phyloP scores from a whole-genome alignment of 2,797 vertebrate genomes.

The Channa striata region DNA sequence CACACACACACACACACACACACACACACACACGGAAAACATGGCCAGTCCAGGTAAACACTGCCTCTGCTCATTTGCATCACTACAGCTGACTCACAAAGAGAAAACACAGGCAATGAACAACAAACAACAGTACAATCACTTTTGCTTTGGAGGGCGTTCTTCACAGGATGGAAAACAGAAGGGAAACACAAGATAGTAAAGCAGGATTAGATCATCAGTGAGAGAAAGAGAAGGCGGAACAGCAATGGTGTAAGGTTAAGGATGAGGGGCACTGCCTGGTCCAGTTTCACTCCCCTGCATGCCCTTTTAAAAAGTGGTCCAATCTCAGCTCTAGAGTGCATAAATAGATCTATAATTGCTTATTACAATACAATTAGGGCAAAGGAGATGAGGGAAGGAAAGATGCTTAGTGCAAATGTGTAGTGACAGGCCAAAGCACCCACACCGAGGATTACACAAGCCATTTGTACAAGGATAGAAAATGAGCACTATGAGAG shows the following conservation, averaged over 20 bases:
- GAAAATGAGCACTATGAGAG: slow-evolving; percentile 63
- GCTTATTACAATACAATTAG: slow-evolving; percentile 87
- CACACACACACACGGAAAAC: slow-evolving; percentile 51
- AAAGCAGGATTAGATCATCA: slow-evolving; percentile 67
- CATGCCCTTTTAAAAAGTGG: slow-evolving; percentile 77
- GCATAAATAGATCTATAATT: slow-evolving; percentile 85
- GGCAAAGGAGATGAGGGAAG: slow-evolving; percentile 81
- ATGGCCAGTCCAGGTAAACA: slow-evolving; percentile 79
- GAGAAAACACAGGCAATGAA: slow-evolving; percentile 75
- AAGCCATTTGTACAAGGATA: slow-evolving; percentile 67
- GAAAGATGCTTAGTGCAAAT: slow-evolving; percentile 84
- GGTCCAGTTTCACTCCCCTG: slow-evolving; percentile 52
- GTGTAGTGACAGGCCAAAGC: slow-evolving; percentile 82
- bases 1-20: slow-evolving; percentile 20
- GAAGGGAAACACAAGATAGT: slow-evolving; percentile 48
- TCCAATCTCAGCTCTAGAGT: slow-evolving; percentile 82
- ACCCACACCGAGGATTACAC: slow-evolving; percentile 76
- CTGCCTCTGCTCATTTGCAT: slow-evolving; percentile 81
- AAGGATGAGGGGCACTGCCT: slow-evolving; percentile 41
- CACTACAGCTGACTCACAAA: slow-evolving; percentile 76
- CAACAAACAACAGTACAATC: slow-evolving; percentile 77
- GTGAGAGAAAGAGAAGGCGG: slow-evolving; percentile 40
- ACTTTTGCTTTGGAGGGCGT: slow-evolving; percentile 72
- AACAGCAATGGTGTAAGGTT: slow-evolving; percentile 46
- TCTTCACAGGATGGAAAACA: slow-evolving; percentile 62